Evolutionary conservation across 2,113 vertebrate species (phyloP).

Genomic region (Lates calcarifer): DNA sequence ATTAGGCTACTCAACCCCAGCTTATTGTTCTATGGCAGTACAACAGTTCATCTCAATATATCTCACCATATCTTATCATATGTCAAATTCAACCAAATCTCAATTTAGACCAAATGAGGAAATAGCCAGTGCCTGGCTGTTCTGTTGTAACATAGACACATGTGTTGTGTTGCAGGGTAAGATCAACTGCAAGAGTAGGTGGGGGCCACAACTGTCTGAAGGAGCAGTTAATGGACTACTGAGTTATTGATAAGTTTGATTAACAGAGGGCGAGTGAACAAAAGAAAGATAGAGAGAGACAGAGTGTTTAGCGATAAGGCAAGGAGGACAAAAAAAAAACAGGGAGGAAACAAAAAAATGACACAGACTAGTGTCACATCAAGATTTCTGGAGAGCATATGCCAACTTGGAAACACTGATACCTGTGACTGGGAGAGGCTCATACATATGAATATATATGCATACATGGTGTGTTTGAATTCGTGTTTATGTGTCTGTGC

Average conservation of each 20-base stretch:
- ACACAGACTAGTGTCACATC: neutral
- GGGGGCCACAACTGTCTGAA: conserved; percentile 25
- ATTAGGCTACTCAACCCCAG: neutral
- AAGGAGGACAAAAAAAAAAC: neutral
- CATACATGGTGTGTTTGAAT: neutral
- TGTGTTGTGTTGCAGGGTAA: conserved; percentile 29
- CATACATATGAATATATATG: neutral
- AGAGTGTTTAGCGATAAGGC: neutral
- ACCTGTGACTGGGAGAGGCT: conserved; percentile 1
- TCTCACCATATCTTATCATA: neutral
- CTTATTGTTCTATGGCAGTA: neutral
- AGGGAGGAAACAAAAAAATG: neutral
- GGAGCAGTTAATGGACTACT: conserved; percentile 48
- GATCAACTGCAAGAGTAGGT: conserved; percentile 40
- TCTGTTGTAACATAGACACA: neutral
- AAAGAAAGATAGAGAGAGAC: neutral
- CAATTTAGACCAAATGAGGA: neutral
- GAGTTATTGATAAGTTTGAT: conserved; percentile 55
- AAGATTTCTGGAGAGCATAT: neutral
- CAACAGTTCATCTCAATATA: neutral
- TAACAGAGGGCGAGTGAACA: conserved; percentile 21
- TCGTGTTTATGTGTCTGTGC: conserved; percentile 20
- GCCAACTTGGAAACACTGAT: neutral
- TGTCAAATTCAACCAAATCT: neutral
- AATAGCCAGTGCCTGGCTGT: neutral